Evolutionary conservation across 2,113 vertebrate genomes (phyloP).

Genomic region (Grallaria varia): DNA sequence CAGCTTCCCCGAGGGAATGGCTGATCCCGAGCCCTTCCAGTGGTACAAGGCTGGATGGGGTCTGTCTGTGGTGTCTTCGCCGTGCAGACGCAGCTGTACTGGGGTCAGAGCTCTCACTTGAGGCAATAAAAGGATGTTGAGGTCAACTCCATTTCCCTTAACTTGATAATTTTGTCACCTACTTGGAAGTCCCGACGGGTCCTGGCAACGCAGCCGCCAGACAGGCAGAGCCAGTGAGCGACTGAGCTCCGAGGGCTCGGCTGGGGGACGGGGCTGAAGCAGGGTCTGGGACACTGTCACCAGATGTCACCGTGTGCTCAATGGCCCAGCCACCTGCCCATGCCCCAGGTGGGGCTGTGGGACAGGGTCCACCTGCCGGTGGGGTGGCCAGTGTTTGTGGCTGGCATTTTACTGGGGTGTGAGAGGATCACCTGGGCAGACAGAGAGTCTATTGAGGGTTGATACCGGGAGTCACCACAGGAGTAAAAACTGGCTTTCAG

Average conservation of each 20-base stretch:
- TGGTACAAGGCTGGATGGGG: fast-evolving
- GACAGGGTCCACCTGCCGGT: not conserved
- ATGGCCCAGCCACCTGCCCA: fast-evolving
- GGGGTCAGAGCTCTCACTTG: not conserved
- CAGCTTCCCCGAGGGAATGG: fast-evolving
- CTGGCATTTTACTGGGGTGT: not conserved
- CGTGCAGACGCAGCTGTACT: not conserved
- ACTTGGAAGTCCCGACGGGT: not conserved
- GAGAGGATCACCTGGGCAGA: not conserved
- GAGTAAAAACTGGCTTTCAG: not conserved
- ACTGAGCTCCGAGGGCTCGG: fast-evolving
- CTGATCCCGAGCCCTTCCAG: not conserved
- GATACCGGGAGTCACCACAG: fast-evolving
- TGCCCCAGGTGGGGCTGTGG: not conserved
- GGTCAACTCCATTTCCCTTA: not conserved
- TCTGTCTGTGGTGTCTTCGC: fast-evolving
- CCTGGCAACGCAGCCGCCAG: fast-evolving
- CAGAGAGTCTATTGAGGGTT: not conserved
- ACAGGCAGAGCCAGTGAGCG: fast-evolving
- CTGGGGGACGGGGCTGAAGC: fast-evolving
- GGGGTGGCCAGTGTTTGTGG: not conserved
- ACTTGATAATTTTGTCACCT: not conserved
- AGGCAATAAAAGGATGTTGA: not conserved
- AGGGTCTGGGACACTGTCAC: fast-evolving
- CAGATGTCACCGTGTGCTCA: fast-evolving